Percentiles rank a stretch among this genome's conserved stretches.
These are phyloP conservation scores for Thripadectes ignobilis DNA, from an alignment of 2,797 vertebrate species.

Conservation along the genomic window DNA sequence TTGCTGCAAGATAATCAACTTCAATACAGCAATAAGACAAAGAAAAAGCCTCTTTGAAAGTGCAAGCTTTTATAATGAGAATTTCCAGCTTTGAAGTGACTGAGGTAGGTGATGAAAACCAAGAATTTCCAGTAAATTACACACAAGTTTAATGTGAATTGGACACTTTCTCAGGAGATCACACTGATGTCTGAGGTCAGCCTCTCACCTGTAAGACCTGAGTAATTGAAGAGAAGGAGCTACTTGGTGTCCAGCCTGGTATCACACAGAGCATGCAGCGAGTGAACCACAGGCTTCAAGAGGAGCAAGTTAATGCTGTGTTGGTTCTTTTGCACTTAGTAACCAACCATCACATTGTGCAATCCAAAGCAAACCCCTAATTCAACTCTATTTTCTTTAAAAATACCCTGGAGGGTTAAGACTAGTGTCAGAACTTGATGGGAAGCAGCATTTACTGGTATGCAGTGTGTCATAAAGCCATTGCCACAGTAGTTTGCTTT, in stretches of 20 bases:
- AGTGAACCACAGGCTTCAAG: fast-evolving
- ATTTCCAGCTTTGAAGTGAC: neutral
- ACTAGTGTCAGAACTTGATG: neutral
- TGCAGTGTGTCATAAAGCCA: neutral
- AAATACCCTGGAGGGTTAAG: neutral
- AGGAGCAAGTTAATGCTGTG: neutral
- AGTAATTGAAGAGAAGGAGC: neutral
- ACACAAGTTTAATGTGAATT: neutral
- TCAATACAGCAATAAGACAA: neutral
- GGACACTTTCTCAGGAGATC: neutral
- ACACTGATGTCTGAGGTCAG: neutral
- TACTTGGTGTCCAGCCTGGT: fast-evolving
- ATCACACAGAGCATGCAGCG: fast-evolving
- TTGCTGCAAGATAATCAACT: neutral
- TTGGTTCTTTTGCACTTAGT: neutral
- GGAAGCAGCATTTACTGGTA: neutral
- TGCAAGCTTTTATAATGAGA: neutral
- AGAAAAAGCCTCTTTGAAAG: neutral
- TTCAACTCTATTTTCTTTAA: neutral
- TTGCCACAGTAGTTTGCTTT: neutral
- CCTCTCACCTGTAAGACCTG: neutral
- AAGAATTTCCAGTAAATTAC: neutral
- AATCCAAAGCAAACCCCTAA: neutral
- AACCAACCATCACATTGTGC: neutral
- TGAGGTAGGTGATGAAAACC: neutral